Evolutionary conservation across 2,888 invertebrate species (phyloP), one percentile per base, ranked within the genome.

Genomic region (Doris montereyensis): DNA sequence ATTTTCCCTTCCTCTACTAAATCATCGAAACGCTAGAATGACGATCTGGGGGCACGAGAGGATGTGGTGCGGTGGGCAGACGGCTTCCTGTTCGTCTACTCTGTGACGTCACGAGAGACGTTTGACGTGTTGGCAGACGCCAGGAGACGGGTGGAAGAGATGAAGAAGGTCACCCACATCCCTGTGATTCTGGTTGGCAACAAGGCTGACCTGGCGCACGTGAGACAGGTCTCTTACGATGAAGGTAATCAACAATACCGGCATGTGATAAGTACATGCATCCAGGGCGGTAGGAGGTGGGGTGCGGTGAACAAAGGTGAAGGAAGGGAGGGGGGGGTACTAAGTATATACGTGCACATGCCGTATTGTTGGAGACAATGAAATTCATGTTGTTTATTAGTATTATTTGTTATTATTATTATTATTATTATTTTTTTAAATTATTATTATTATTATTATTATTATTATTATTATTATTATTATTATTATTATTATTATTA

Each of bases 41-140:
- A 87, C 13, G 89, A 89, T 65, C 85, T 87, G 72, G 89, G 88
- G 4, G 87, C 86, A 0, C 73, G 88, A 3, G 89, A 89, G 26
- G 89, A 89, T 58, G 86, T 89, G 17, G 82, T 89, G 26, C 84
- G 88, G 10, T 89, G 89, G 89, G 89, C 88, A 24, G 89, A 89
- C 79, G 88, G 88, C 21, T 88, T 88, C 76, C 86, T 89, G 71
- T 78, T 89, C 26, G 87, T 89, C 28, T 89, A 89, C 81, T 88
- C 89, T 0, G 87, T 89, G 52, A 87, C 87, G 32, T 84, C 86
- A 77, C 83, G 88, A 77, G 85, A 86, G 70, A 86, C 87, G 13
- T 89, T 89, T 77, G 85, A 88, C 28, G 77, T 85, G 3, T 78
- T 89, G 30, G 77, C 83, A 17, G 88, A 88, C 26, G 81, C 88